Conservation (phyloP, 2,797 vertebrate genomes). For the Typhlichthys eigenmanni region DNA sequence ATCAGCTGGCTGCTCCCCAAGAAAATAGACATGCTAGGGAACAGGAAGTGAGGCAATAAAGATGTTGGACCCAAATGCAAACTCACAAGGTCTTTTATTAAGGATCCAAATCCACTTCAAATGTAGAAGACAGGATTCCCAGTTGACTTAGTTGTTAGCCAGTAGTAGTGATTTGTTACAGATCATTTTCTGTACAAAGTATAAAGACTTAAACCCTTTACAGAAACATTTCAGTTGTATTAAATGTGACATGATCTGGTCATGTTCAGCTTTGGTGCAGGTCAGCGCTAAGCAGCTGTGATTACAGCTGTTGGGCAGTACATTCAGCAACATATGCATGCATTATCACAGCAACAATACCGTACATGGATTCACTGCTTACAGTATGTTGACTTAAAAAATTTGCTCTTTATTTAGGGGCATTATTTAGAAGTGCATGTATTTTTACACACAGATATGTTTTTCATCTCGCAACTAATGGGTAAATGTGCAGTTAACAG, state of each 20-base stretch:
- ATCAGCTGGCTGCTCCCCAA: constrained; percentile 47
- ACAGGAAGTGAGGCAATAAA: constrained; percentile 51
- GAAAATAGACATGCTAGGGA: constrained; percentile 43
- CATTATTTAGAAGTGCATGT: too few relatives aligned
- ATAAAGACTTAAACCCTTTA: background rate
- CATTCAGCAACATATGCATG: background rate
- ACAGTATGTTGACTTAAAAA: too few relatives aligned
- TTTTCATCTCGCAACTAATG: too few relatives aligned
- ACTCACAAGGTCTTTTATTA: constrained; percentile 29
- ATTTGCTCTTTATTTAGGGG: too few relatives aligned
- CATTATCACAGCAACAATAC: background rate
- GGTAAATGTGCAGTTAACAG: too few relatives aligned
- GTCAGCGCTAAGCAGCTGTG: background rate
- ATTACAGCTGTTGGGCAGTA: background rate
- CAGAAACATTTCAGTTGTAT: constrained; percentile 5
- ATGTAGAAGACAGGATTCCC: constrained; percentile 17
- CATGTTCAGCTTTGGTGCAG: background rate
- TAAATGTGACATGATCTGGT: background rate
- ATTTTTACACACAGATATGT: too few relatives aligned
- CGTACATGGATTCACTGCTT: background rate
- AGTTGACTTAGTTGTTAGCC: constrained; percentile 11
- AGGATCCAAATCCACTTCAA: constrained; percentile 24
- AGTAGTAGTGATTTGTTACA: background rate
- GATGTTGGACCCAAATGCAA: constrained; percentile 29
- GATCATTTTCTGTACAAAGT: constrained; percentile 7